Evolutionary conservation across 2,797 vertebrate species (phyloP), one percentile per base, ranked within the genome.

Genomic region (Lepus townsendii): DNA sequence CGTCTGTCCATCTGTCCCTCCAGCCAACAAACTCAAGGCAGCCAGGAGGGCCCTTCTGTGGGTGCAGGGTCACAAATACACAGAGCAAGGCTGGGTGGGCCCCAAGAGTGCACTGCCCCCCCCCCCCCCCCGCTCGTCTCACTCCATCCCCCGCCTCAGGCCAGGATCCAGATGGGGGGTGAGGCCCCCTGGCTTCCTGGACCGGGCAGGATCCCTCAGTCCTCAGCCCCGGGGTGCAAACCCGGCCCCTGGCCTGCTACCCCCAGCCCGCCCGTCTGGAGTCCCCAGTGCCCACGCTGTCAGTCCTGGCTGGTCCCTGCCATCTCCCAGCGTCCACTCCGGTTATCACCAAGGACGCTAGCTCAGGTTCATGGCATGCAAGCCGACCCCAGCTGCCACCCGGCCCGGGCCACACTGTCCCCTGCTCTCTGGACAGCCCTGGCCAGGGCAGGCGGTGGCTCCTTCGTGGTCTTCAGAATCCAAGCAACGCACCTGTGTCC

Each of bases 261-360:
- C 35, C 27, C 62, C 10, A 17, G 27, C 42, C 66, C 79, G 30
- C 32, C 22, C 38, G 50, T 62, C 16, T 6, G 6, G 38, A 62
- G 30, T n/a, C 84, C 60, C 52, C 42, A 26, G 73, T 2, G 54
- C 26, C 24, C 54, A 47, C 63, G 9, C 47, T 8, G 27, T 42
- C 42, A 72, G 27, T 32, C 3, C 38, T 20, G 19, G 12, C 57
- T 60, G 20, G 1, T 20, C 83, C 63, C 20, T 8, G 65, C 80
- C 47, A 1, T 14, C 32, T 65, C 83, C 63, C 26, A 1, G 3
- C 2, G 6, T n/a, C 32, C n/a, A 30, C 73, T 72, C 63, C 1
- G 27, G 27, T 42, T 54, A 54, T 2, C 0, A 10, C n/a, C 35
- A 4, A 38, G 12, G 13, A 9, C 57, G 6, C 27, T 12, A 17